Base-by-base conservation (phyloP, 2,113 vertebrate species). In the Phylloscopus trochilus region DNA sequence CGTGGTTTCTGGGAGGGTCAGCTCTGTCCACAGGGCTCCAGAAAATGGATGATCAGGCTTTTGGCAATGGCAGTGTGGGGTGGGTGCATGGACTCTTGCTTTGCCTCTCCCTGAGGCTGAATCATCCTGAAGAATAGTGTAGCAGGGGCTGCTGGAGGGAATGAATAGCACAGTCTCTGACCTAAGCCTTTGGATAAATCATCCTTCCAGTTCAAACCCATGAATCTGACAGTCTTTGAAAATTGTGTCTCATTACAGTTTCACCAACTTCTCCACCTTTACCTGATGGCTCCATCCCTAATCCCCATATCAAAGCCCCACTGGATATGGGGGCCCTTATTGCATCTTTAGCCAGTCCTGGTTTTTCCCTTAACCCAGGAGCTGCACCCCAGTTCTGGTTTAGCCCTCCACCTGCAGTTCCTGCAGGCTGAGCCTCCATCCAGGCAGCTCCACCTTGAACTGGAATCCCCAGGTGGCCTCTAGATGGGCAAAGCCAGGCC, bases 311-410 rank as follows among this genome's bases (percentile, higher is more conserved):
- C 88, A 64, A 83, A 87, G 63, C 43, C 9, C 0, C 5, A 2
- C 39, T 15, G 23, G 41, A 49, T 1, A 2, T 2, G 20, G 8
- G 35, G 37, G 5, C 55, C 17, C 5, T 73, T 35, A 2, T 1
- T 49, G 46, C 59, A 11, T 35, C 55, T 73, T 56, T 6, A 56
- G 56, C 55, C 44, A 2, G 16, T 70, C 70, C 47, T 52, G 66
- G 2, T 1, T 90, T 69, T 85, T 10, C 55, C 15, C 20, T 31
- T 46, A 28, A 55, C 24, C 33, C 21, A 3, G n/a, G 33, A 80
- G 13, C 53, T 85, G 67, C 58, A 16, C 7, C 28, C 44, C n/a
- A 9, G 14, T 14, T 8, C 52, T 67, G 47, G 23, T 1, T 74
- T 33, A 39, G 51, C 2, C 4, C 21, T 55, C 2, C 53, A 37